Evolutionary conservation across 2,888 invertebrate genomes (phyloP).

Genomic region (Clistopyga incitator): DNA sequence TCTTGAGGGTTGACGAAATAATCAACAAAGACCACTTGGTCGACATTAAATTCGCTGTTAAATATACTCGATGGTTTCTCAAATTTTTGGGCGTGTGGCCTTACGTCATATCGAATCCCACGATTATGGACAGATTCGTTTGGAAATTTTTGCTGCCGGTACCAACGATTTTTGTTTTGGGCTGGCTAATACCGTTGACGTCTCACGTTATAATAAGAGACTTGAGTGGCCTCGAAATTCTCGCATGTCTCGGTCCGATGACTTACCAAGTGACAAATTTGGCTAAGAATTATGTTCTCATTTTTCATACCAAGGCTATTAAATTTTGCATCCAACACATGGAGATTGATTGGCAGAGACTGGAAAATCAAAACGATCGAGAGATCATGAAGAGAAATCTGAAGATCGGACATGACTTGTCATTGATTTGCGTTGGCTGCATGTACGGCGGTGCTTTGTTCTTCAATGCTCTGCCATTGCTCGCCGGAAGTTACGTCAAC

Average conservation of each 20-base stretch:
- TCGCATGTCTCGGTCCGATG: constrained; percentile 54
- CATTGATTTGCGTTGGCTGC: constrained; percentile 69
- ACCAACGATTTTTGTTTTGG: constrained; percentile 23
- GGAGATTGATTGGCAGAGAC: constrained; percentile 63
- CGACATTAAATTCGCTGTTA: constrained; percentile 42
- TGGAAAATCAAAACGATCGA: constrained; percentile 61
- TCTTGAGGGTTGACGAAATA: neutral
- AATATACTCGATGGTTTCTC: constrained; percentile 57
- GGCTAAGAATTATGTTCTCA: constrained; percentile 29
- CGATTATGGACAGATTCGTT: constrained; percentile 29
- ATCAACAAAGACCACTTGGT: constrained; percentile 16
- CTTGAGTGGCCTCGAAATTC: constrained; percentile 3
- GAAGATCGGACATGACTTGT: constrained; percentile 57
- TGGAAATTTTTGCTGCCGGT: constrained; percentile 36
- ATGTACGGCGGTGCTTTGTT: constrained; percentile 73
- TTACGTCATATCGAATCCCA: neutral
- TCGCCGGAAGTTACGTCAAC: constrained; percentile 35
- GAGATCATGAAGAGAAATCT: constrained; percentile 59
- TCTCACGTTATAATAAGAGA: constrained; percentile 35
- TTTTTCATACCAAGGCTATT: constrained; percentile 25
- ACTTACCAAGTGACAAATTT: constrained; percentile 31
- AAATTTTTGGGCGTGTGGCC: constrained; percentile 63
- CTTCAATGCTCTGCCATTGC: constrained; percentile 61
- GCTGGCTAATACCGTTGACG: constrained; percentile 12
- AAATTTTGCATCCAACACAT: constrained; percentile 61